These are phyloP conservation scores for Amphiprion clarkii DNA, from an alignment of 2,797 vertebrate genomes.

Conservation along the genomic window DNA sequence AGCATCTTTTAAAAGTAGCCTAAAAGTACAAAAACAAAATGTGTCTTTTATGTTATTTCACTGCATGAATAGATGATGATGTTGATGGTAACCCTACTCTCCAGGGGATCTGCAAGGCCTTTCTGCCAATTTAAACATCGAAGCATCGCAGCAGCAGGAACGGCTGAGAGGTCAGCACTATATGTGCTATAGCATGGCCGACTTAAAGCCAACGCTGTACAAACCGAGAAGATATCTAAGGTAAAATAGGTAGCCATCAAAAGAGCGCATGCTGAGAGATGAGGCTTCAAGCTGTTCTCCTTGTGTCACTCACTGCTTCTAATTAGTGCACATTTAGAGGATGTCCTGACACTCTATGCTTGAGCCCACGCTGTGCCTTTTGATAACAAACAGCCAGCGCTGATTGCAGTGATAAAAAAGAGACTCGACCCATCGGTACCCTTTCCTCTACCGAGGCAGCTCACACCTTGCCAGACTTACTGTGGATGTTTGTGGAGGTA, in stretches of 20 bases:
- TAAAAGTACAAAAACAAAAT: neutral
- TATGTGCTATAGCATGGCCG: neutral
- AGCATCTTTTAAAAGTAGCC: neutral
- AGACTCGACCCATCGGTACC: constrained; percentile 49
- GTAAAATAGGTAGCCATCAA: constrained; percentile 38
- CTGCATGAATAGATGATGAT: neutral
- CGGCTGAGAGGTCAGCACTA: neutral
- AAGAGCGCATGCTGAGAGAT: constrained; percentile 42
- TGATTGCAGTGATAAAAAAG: constrained; percentile 66
- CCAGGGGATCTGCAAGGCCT: constrained; percentile 1
- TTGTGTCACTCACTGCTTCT: constrained; percentile 69
- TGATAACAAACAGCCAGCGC: constrained; percentile 61
- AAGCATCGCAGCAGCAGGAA: neutral
- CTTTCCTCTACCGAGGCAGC: constrained; percentile 17
- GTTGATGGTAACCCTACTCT: neutral
- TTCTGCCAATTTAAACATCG: constrained; percentile 23
- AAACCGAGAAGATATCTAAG: neutral
- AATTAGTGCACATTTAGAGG: constrained; percentile 65
- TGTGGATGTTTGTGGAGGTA: constrained; percentile 59
- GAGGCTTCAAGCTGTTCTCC: constrained; percentile 59
- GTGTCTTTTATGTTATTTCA: neutral
- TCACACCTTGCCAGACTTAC: constrained; percentile 33
- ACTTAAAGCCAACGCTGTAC: neutral
- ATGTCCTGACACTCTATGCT: constrained; percentile 57
- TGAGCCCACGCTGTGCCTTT: constrained; percentile 59